Base-by-base conservation (phyloP, 2,113 vertebrate genomes). In the Syngnathus floridae region DNA sequence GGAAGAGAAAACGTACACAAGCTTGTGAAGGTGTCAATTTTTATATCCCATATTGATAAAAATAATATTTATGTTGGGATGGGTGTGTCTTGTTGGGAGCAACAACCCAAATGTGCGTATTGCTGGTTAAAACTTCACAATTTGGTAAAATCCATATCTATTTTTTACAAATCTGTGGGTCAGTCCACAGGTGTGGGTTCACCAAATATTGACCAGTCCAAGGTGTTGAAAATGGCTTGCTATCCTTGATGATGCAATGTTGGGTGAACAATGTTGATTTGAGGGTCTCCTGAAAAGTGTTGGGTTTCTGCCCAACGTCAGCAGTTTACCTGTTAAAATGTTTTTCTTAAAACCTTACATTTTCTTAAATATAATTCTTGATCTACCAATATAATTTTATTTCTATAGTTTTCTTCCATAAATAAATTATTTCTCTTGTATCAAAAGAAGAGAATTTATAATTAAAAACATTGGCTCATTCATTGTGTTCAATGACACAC, bases 1-100 rank as follows among this genome's bases (percentile, higher is more conserved):
- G 91, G 91, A 91, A 93, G 91, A 89, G 94, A 93, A 95, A 94
- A 95, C 93, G 93, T 93, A 90, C 91, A 94, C 89, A 97, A 95
- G 94, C 93, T 93, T 94, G 93, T 92, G 90, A 89, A 91, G 88
- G 91, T 88, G 84, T 89, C 91, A 69, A 90, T 92, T 88, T 82
- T 90, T 92, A 92, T 92, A 82, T 51, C 38, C 51, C 12, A 37
- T 51, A 89, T 92, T 91, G 95, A 95, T 97, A 89, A 93, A 91
- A 96, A 96, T n/a, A n/a, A n/a, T 97, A 96, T 91, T 71, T 93
- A 91, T 46, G 62, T 91, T 59, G 91, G 84, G 88, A 52, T 90
- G 49, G 59, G 52, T 90, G 48, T 58, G 84, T 75, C 81, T 80
- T 77, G 79, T 71, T 72, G 82, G 79, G 87, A 83, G 70, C 78